Base-by-base conservation (phyloP, 2,113 vertebrate genomes). In the Motacilla tschutschensis region DNA sequence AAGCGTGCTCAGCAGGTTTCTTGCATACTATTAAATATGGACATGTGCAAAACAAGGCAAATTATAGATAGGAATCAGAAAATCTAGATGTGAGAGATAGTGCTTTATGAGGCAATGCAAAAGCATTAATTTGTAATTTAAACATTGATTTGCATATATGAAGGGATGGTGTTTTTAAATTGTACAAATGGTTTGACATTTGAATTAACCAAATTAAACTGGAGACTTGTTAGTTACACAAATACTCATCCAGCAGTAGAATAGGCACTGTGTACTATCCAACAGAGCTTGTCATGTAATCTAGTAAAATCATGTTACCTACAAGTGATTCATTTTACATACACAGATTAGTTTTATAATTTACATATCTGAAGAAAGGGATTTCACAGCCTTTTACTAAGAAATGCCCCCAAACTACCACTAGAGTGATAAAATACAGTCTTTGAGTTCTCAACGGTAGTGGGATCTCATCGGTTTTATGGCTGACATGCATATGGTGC, bases 51-150 rank as follows among this genome's bases (percentile, higher is more conserved):
- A 87, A 57, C 53, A 85, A 80, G 58, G 46, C 63, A 86, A 86
- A 69, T 77, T 43, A 51, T 21, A 58, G 55, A 70, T 51, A 79
- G 25, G 53, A 92, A 72, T 85, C 60, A 80, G 63, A 87, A 85
- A 78, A 72, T 54, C 25, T 58, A 54, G 24, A 50, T 83, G 33
- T 38, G 73, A 69, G 74, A 88, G 76, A 57, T 0, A 26, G 48
- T 41, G 53, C 63, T 79, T 85, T 66, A 18, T 73, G 83, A 84
- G 51, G 60, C 67, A 86, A 43, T 51, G 59, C 70, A 85, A 40
- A 95, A 88, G 5, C 22, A 58, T 43, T 81, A 6, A 69, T 73
- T 76, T 92, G 90, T 80, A 81, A 63, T 59, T 92, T 63, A 63
- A 87, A 79, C 14, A 66, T 31, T n/a, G 24, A 59, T 79, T 86